Conservation (phyloP, 2,113 vertebrate genomes). For the Coptodon rendalli region DNA sequence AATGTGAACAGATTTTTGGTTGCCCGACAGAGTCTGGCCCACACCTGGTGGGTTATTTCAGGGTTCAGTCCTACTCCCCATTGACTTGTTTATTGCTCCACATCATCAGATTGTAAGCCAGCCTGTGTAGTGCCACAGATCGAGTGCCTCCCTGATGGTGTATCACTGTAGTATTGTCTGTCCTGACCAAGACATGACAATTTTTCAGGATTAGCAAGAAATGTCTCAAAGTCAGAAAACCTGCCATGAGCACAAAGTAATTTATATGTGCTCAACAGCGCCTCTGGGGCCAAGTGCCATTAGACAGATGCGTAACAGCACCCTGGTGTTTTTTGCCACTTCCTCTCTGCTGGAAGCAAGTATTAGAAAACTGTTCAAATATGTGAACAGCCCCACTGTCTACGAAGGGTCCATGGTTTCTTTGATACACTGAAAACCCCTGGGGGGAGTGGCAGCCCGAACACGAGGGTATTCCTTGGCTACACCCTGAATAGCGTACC, state of each 20-base stretch:
- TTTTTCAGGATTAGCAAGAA: not conserved
- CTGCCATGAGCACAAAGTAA: not conserved
- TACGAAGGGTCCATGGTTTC: not conserved
- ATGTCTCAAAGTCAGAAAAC: not conserved
- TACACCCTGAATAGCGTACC: not conserved
- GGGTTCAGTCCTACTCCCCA: not conserved
- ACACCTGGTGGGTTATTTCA: not conserved
- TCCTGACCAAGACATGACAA: not conserved
- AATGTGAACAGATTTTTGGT: not conserved
- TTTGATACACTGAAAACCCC: not conserved
- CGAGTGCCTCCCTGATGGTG: not conserved
- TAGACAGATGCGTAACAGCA: not conserved
- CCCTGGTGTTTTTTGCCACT: not conserved
- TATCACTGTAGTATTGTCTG: not conserved
- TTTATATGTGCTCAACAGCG: not conserved
- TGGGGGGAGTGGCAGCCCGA: not conserved
- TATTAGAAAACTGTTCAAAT: not conserved
- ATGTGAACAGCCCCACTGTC: not conserved
- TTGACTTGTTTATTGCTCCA: not conserved
- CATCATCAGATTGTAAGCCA: not conserved
- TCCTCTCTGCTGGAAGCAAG: not conserved
- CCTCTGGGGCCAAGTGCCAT: not conserved
- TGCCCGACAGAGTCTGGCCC: not conserved
- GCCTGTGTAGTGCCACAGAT: not conserved
- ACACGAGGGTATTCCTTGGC: not conserved